Conservation (phyloP, 2,888 invertebrate genomes). For the Diaphora mendica region DNA sequence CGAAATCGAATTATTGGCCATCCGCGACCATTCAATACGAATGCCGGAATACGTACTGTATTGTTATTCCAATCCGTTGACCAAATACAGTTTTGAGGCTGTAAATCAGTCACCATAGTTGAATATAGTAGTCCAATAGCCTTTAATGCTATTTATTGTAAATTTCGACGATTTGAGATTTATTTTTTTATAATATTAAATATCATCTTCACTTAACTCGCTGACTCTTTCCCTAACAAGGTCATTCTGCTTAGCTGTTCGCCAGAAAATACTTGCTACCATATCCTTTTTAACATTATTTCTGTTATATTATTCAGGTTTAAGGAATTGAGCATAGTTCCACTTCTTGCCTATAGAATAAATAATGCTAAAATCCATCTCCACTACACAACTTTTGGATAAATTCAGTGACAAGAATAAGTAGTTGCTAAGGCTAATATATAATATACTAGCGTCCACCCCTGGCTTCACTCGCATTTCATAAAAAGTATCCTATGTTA, state of each 20-base stretch:
- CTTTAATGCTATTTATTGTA: slow-evolving; percentile 7
- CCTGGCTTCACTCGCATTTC: too few species aligned
- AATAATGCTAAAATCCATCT: background rate
- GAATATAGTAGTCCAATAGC: slow-evolving; percentile 42
- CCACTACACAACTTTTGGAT: background rate
- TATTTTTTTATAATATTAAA: too few species aligned
- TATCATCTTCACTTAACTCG: background rate
- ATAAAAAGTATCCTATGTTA: too few species aligned
- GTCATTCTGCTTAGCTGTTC: background rate
- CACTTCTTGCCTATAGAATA: too few species aligned
- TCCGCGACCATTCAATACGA: slow-evolving; percentile 71
- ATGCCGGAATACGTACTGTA: slow-evolving; percentile 62
- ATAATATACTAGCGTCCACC: too few species aligned
- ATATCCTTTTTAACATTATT: background rate
- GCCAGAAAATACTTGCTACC: background rate
- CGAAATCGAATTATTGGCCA: slow-evolving; percentile 82
- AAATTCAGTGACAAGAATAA: background rate
- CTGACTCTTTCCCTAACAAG: background rate
- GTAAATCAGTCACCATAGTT: slow-evolving; percentile 64
- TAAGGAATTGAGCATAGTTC: too few species aligned
- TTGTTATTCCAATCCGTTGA: slow-evolving; percentile 66
- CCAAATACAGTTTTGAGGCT: slow-evolving; percentile 63
- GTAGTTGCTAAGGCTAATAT: too few species aligned
- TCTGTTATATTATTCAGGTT: too few species aligned
- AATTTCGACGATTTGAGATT: too few species aligned